Conservation (phyloP, 1,140 invertebrate species). For the Drosophila azteca region DNA sequence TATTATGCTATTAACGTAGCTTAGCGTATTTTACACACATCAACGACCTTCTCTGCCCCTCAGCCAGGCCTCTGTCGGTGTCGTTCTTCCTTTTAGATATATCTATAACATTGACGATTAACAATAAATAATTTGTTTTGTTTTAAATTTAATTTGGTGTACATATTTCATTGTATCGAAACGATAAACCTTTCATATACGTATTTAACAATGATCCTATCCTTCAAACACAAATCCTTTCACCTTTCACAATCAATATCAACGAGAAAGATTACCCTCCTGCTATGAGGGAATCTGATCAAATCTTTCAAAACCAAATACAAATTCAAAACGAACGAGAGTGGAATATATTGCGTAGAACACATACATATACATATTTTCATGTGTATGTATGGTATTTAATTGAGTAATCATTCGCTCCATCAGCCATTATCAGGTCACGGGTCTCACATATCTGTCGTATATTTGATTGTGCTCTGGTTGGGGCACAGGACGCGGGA, state of each 20-base stretch:
- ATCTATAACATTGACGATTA: conserved; percentile 65
- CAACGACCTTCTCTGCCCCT: no score
- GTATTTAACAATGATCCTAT: conserved; percentile 44
- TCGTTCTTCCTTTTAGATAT: conserved; percentile 51
- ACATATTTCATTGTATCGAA: conserved; percentile 31
- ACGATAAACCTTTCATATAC: conserved; percentile 36
- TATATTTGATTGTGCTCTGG: conserved; percentile 47
- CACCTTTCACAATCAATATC: conserved; percentile 1
- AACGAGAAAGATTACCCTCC: conserved; percentile 40
- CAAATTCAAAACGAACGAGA: not conserved
- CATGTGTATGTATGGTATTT: conserved; percentile 8
- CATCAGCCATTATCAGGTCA: conserved; percentile 37
- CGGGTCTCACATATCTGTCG: conserved; percentile 59
- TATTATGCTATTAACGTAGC: no score
- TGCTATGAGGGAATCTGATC: conserved; percentile 2
- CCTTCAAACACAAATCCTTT: conserved; percentile 1
- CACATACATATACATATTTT: no score
- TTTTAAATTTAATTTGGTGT: conserved; percentile 9
- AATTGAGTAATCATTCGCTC: conserved; percentile 26
- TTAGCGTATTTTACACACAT: no score
- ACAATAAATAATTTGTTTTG: conserved; percentile 50
- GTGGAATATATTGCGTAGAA: not conserved
- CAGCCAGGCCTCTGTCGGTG: conserved; percentile 18
- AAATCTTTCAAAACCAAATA: not conserved
- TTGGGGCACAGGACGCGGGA: conserved; percentile 30